Conservation (phyloP, 2,888 invertebrate species). For the Vesta saturnalis region DNA sequence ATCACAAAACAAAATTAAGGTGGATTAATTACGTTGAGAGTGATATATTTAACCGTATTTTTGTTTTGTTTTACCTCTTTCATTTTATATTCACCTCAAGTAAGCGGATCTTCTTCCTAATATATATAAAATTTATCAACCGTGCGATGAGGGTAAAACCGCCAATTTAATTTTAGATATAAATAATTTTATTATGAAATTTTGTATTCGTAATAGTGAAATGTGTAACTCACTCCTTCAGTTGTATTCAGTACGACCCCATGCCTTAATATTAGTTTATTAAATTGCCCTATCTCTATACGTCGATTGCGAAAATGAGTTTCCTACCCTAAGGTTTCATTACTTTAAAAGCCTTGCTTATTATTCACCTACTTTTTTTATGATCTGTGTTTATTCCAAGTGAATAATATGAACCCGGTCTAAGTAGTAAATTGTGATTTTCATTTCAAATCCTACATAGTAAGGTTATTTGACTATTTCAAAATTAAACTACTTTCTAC, state of each 20-base stretch:
- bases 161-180: neutral
- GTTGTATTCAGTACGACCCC: too few relatives aligned
- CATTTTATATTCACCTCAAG: neutral
- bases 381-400: conserved; percentile 1
- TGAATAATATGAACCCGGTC: neutral
- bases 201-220: too few relatives aligned
- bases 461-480: conserved; percentile 30
- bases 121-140: neutral
- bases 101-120: neutral
- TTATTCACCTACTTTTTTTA: neutral
- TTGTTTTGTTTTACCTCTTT: conserved; percentile 1
- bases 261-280: neutral
- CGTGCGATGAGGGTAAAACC: neutral
- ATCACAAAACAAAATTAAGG: conserved; percentile 10
- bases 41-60: neutral
- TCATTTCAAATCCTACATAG: conserved; percentile 12
- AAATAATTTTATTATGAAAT: too few relatives aligned
- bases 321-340: neutral
- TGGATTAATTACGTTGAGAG: conserved; percentile 2
- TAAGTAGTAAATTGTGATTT: neutral
- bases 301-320: too few relatives aligned
- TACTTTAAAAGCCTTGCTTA: neutral
- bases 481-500: conserved; percentile 34
- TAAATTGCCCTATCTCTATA: neutral
- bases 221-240: neutral